Conservation (phyloP, 2,797 vertebrate genomes). For the Lophius americanus region DNA sequence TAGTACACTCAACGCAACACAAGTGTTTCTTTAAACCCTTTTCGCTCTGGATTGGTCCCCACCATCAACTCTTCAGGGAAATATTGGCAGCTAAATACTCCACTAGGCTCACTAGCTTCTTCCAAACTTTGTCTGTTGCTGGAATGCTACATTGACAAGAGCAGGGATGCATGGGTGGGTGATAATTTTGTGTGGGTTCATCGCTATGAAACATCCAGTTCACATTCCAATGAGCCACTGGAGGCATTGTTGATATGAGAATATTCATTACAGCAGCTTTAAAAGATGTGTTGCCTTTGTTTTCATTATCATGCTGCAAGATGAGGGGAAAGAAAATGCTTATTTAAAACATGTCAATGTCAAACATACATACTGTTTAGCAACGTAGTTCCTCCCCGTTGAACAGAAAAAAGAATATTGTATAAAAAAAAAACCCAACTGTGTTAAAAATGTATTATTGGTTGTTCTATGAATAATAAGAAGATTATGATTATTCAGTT, state of each 20-base stretch:
- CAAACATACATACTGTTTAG: background rate
- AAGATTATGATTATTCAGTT: constrained; percentile 36
- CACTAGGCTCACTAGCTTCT: background rate
- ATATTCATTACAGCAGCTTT: background rate
- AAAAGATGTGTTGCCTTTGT: background rate
- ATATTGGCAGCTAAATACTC: background rate
- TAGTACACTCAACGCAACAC: background rate
- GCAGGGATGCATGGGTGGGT: background rate
- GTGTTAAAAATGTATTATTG: background rate
- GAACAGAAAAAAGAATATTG: background rate
- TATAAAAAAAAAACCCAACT: background rate
- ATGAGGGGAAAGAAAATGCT: background rate
- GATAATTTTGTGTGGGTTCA: background rate
- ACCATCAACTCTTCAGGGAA: background rate
- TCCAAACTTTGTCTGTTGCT: background rate
- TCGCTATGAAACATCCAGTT: background rate
- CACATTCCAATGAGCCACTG: background rate
- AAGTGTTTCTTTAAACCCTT: too few relatives aligned
- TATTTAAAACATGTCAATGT: background rate
- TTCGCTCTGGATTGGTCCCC: background rate
- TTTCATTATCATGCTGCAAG: background rate
- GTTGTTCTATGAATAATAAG: constrained; percentile 1
- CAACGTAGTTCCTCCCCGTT: background rate
- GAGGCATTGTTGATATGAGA: background rate
- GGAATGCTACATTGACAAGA: background rate